These are phyloP conservation scores for Halocynthia aurantium DNA, from an alignment of 23 tunicate species.

Conservation along the genomic window DNA sequence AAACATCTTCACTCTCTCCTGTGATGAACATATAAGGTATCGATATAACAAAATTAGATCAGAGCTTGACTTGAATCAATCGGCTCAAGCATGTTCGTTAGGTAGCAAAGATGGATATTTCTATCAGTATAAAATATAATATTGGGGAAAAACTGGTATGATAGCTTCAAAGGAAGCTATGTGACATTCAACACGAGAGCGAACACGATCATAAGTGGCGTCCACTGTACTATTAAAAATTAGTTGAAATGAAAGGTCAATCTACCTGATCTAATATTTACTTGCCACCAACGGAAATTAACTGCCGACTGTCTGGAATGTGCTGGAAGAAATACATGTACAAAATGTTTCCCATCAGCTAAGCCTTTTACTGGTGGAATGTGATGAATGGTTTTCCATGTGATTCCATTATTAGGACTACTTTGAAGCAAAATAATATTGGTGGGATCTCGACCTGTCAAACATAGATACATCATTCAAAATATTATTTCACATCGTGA, in stretches of 20 bases:
- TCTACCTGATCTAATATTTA: constrained; percentile 30
- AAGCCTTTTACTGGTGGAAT: neutral
- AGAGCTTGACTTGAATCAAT: too few species aligned
- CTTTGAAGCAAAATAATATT: constrained; percentile 6
- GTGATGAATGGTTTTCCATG: constrained; percentile 53
- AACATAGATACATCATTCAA: neutral
- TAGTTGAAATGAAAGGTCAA: too few species aligned
- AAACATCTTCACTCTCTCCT: constrained; percentile 29
- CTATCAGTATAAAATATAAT: too few species aligned
- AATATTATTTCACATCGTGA: neutral
- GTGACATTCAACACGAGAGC: too few species aligned
- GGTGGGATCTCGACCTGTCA: neutral
- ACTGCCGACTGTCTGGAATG: constrained; percentile 11
- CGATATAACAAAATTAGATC: too few species aligned
- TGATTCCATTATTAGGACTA: constrained; percentile 67
- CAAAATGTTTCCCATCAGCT: constrained; percentile 1
- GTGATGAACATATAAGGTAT: neutral
- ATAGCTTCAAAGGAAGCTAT: too few species aligned
- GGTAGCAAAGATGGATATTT: too few species aligned
- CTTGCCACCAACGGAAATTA: constrained; percentile 49
- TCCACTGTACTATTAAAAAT: too few species aligned
- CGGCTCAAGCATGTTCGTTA: too few species aligned
- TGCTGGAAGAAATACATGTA: constrained; percentile 33
- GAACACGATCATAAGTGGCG: too few species aligned
- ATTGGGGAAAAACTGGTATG: too few species aligned